A percentile compares a stretch with the other conserved stretches of the same genome.
phyloP scores from a whole-genome alignment of 2,888 invertebrate species.

The Caenorhabditis sp. region DNA sequence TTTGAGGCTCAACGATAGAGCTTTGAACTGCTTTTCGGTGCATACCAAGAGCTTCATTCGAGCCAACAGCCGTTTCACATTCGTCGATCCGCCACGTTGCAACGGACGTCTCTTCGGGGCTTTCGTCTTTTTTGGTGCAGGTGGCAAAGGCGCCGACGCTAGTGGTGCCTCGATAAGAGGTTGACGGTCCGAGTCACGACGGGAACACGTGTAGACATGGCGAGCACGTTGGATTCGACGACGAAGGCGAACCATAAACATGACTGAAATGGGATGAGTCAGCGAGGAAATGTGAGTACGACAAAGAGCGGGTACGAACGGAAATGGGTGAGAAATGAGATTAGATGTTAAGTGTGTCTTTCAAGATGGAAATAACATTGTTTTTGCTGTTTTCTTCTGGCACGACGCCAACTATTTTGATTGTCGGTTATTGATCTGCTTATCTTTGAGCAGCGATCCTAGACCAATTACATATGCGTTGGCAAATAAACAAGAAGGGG shows the following conservation, averaged over 20 bases:
- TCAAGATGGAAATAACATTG: background rate
- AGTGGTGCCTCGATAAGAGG: conserved; percentile 42
- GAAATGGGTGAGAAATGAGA: background rate
- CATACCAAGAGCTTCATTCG: conserved; percentile 34
- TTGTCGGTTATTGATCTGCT: conserved; percentile 36
- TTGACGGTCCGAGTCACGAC: conserved; percentile 47
- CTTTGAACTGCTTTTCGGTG: background rate
- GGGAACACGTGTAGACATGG: conserved; percentile 10
- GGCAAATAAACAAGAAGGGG: conserved; percentile 4
- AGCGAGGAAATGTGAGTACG: background rate
- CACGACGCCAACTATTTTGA: conserved; percentile 3
- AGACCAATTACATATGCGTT: background rate
- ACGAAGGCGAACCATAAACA: conserved; percentile 38
- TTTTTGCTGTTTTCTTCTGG: background rate
- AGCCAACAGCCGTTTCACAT: conserved; percentile 19
- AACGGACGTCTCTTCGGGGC: background rate
- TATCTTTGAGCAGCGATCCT: conserved; percentile 26
- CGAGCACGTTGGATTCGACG: conserved; percentile 38
- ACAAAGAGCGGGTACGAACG: background rate
- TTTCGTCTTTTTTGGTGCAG: background rate
- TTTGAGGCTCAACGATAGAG: background rate
- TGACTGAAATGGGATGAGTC: conserved; percentile 7
- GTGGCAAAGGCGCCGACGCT: background rate
- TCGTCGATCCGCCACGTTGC: conserved; percentile 11
- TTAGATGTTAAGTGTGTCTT: background rate